phyloP scores from a whole-genome alignment of 1,140 invertebrate species.

The Phocides pigmalion region DNA sequence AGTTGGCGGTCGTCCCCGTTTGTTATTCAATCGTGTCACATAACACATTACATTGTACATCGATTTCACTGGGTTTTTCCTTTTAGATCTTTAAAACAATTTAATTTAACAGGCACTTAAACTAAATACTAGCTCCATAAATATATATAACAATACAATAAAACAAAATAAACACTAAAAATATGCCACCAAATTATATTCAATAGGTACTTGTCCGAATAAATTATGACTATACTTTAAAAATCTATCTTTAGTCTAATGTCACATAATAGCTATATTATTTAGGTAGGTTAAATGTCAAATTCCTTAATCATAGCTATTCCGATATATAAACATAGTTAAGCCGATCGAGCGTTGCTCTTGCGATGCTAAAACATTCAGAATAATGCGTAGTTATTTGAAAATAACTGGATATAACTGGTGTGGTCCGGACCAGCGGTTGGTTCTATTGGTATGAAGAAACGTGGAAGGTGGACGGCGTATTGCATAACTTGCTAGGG shows the following conservation, averaged over 20 bases:
- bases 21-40: slow-evolving; percentile 27
- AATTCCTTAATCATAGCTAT: background rate
- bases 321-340: background rate
- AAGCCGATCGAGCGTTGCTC: background rate
- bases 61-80: slow-evolving; percentile 17
- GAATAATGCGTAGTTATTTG: slow-evolving; percentile 49
- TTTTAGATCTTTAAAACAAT: no score
- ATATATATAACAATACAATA: background rate
- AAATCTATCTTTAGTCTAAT: no score
- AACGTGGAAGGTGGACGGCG: slow-evolving; percentile 46
- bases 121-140: no score
- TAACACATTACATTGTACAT: background rate
- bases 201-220: no score
- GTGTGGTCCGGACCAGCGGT: slow-evolving; percentile 45
- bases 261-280: no score
- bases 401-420: slow-evolving; percentile 58
- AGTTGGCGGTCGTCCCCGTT: slow-evolving; percentile 15
- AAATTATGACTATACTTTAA: no score
- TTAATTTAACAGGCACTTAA: no score
- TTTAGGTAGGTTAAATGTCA: no score
- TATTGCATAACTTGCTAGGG: slow-evolving; percentile 42
- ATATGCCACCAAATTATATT: no score
- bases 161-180: no score
- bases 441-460: slow-evolving; percentile 48
- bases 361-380: slow-evolving; percentile 30